Percentiles rank a stretch among this genome's conserved stretches.
Conservation (phyloP, 2,888 invertebrate species). For the Eledone cirrhosa region DNA sequence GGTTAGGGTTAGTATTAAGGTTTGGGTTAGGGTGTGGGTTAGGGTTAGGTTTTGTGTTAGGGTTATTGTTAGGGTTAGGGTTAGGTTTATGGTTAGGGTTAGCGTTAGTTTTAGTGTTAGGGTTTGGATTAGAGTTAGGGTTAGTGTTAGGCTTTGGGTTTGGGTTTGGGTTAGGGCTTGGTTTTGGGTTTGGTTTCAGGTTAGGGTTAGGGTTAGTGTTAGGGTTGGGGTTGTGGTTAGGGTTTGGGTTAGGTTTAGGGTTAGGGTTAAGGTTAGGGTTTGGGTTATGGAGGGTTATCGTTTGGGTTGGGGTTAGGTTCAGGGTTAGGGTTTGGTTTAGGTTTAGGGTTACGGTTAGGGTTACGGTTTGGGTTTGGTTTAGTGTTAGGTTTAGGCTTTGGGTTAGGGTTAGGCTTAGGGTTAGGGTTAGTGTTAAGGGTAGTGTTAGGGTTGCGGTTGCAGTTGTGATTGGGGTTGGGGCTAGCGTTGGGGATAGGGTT, state of each 20-base stretch:
- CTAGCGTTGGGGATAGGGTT: background rate
- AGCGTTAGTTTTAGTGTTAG: background rate
- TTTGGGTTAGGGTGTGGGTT: too few species aligned
- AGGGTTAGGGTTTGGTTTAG: too few species aligned
- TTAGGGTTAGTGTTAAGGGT: too few species aligned
- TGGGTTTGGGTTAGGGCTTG: background rate
- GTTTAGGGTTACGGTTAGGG: background rate
- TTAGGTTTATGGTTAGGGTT: background rate
- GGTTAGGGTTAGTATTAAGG: too few species aligned
- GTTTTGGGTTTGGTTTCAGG: too few species aligned
- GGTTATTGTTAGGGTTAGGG: background rate
- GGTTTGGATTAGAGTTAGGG: slow-evolving; percentile 1
- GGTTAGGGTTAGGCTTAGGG: too few species aligned
- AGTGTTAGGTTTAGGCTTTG: background rate
- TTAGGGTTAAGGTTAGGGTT: too few species aligned
- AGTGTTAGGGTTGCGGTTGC: background rate
- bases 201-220: background rate
- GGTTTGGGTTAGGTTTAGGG: too few species aligned
- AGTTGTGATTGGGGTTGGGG: too few species aligned
- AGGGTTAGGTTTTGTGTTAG: too few species aligned
- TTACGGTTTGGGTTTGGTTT: background rate
- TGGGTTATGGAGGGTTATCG: too few species aligned
- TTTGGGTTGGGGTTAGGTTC: too few species aligned
- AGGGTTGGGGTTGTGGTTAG: background rate
- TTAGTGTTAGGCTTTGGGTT: background rate